phyloP scores from a whole-genome alignment of 2,113 vertebrate species.

The Patagioenas fasciata region DNA sequence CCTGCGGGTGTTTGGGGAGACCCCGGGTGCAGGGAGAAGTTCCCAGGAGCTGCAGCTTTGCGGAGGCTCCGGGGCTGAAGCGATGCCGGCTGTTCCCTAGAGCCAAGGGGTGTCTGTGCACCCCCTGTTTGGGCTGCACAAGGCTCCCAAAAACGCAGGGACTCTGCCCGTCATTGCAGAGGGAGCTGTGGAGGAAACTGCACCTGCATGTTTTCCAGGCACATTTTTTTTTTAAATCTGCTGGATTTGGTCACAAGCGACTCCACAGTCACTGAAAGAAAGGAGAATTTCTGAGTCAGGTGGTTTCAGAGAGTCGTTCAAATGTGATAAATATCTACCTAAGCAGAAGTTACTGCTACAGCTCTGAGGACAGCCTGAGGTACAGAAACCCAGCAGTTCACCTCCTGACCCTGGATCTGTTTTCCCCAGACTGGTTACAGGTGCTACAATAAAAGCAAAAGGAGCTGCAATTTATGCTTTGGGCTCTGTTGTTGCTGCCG shows the following conservation, averaged over 20 bases:
- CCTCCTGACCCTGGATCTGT: background rate
- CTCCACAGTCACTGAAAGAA: background rate
- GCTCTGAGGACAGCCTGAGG: background rate
- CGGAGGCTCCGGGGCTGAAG: background rate
- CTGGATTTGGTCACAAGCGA: background rate
- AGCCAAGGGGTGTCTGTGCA: background rate
- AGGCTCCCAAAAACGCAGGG: background rate
- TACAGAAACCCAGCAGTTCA: background rate
- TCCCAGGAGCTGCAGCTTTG: background rate
- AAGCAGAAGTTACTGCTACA: background rate
- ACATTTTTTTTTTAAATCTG: accelerated
- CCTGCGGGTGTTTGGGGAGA: background rate
- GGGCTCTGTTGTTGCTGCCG: background rate
- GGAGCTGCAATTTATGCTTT: background rate
- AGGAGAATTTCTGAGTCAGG: background rate
- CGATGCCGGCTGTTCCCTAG: background rate
- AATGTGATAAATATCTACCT: background rate
- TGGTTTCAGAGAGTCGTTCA: background rate
- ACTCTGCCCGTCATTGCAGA: background rate
- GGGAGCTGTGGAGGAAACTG: background rate
- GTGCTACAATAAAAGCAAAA: background rate
- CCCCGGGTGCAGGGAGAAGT: background rate
- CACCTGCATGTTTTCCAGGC: background rate
- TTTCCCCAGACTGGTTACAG: background rate
- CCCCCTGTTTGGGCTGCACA: background rate